These are phyloP conservation scores for Trichomalopsis sarcophagae DNA, from an alignment of 1,140 invertebrate genomes.

Conservation along the genomic window DNA sequence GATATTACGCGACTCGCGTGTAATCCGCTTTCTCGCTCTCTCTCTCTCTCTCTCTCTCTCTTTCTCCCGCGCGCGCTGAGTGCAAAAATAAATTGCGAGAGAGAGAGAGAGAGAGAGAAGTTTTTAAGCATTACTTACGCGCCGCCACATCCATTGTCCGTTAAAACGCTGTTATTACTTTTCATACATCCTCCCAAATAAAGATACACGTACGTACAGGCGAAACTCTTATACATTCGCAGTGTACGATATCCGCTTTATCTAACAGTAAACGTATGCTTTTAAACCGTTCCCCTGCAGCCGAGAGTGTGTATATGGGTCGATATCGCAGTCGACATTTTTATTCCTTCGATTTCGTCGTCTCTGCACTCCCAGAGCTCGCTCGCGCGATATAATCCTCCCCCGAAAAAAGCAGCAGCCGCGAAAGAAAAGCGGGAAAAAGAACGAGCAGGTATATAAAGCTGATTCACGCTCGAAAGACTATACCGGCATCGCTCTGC, in stretches of 20 bases:
- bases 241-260: constrained; percentile 32
- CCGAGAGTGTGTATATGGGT: background rate
- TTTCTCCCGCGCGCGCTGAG: background rate
- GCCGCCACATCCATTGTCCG: constrained; percentile 15
- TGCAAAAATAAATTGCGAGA: background rate
- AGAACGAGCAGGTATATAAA: background rate
- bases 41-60: too few species aligned
- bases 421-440: constrained; percentile 20
- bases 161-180: constrained; percentile 17
- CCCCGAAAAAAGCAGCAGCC: background rate
- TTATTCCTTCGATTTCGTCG: constrained; percentile 42
- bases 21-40: too few species aligned
- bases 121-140: constrained; percentile 29
- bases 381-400: constrained; percentile 15
- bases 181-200: constrained; percentile 34
- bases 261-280: constrained; percentile 38
- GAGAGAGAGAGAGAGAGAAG: background rate
- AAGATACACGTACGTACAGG: constrained; percentile 6
- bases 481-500: too few species aligned
- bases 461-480: background rate
- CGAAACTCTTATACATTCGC: constrained; percentile 26
- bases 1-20: too few species aligned
- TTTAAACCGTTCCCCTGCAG: constrained; percentile 41
- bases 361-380: background rate
- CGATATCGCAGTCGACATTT: constrained; percentile 36